Evolutionary conservation across 1,140 invertebrate genomes (phyloP), one percentile per base, ranked within the genome.

Genomic region (Bacillus rossius): DNA sequence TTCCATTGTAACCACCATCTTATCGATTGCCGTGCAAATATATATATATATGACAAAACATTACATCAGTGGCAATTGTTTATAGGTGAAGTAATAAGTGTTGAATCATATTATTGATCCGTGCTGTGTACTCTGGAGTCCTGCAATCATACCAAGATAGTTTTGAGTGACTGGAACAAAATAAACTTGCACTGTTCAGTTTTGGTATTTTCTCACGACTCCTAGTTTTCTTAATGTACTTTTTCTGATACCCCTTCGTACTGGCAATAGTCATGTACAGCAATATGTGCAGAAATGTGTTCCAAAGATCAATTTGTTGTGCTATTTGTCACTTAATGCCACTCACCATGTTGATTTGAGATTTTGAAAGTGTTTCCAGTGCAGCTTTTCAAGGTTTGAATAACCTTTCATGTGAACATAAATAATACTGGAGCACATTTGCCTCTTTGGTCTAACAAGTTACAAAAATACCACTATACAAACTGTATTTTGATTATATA

Each of bases 31-130:
- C 43, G 23, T 56, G 54, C 54, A 56, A 20, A 56, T 34, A 34
- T 34, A 34, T 34, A 34, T 34, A 34, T 34, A 34, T 34, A 34
- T 34, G 10, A 16, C 8, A 43, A 16, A 45, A 38, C 16, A 54
- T 29, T 41, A 47, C 47, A 56, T 56, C 26, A 56, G 54, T 56
- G 54, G 54, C 54, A 56, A 45, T 56, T 56, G 54, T 56, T 56
- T 47, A 56, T 47, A 56, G 54, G 54, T 56, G 54, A 56, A 55
- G 34, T 56, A 56, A 56, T 41, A 34, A 43, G 42, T 45, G 47
- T 56, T 26, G 47, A 56, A 22, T 45, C n/a, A 56, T 56, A 45
- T 34, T 56, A 29, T 19, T 43, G 19, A 42, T 55, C 10, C 10
- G 29, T 23, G 37, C 25, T 42, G 40, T 54, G 29, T 54, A 37